phyloP scores from a whole-genome alignment of 2,797 vertebrate species.

The Rhincodon typus region DNA sequence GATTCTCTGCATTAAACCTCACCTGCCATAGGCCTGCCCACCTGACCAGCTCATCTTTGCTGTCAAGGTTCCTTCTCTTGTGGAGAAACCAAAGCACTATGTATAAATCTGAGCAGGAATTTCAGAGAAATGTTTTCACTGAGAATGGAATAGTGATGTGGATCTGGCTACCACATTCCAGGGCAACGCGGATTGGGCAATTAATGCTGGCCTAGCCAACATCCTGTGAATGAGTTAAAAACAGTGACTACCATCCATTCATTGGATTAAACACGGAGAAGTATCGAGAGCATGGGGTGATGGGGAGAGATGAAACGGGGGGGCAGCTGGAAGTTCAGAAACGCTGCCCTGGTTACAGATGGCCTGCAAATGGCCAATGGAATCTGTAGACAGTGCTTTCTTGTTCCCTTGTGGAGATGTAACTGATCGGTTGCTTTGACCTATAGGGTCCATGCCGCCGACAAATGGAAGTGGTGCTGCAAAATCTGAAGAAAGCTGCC shows the following conservation, averaged over 20 bases:
- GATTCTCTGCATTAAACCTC: not conserved
- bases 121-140: too few relatives aligned
- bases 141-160: not conserved
- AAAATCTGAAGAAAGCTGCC: constrained; percentile 86
- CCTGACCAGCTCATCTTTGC: not conserved
- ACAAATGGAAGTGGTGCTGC: constrained; percentile 88
- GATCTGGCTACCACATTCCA: not conserved
- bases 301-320: too few relatives aligned
- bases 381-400: not conserved
- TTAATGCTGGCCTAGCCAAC: too few relatives aligned
- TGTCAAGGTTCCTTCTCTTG: too few relatives aligned
- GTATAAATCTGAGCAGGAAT: too few relatives aligned
- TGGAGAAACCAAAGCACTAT: too few relatives aligned
- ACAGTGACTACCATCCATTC: too few relatives aligned
- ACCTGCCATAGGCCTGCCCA: not conserved
- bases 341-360: not conserved
- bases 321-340: too few relatives aligned
- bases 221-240: too few relatives aligned
- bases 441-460: constrained; percentile 87
- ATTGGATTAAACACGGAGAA: not conserved
- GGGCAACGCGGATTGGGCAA: too few relatives aligned
- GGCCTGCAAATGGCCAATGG: too few relatives aligned
- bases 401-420: not conserved
- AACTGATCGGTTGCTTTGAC: not conserved
- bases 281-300: not conserved